A percentile compares a stretch with the other conserved stretches of the same genome.
phyloP scores from a whole-genome alignment of 2,797 vertebrate species.

The Schizopygopsis pylzovi region DNA sequence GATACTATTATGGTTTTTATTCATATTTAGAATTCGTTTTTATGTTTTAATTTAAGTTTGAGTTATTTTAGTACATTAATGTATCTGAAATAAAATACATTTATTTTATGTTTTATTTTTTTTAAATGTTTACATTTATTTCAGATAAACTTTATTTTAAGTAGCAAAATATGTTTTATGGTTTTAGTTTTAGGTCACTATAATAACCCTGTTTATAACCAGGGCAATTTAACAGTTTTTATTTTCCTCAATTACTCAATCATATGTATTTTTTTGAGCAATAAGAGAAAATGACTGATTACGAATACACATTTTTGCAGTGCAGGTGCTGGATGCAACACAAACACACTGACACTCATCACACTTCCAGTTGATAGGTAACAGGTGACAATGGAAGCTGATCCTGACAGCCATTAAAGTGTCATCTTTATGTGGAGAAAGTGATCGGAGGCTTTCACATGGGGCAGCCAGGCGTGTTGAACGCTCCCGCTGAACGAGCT shows the following conservation, averaged over 20 bases:
- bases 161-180: background rate
- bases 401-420: background rate
- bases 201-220: background rate
- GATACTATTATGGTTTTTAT: background rate
- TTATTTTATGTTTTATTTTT: too few relatives aligned
- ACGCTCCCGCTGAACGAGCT: constrained; percentile 15
- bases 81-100: too few relatives aligned
- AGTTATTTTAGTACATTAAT: too few relatives aligned
- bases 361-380: background rate
- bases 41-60: background rate
- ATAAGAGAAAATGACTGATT: background rate
- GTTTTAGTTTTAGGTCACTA: background rate
- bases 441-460: constrained; percentile 1
- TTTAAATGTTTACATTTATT: background rate
- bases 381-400: constrained; percentile 15
- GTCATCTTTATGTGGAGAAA: constrained; percentile 21
- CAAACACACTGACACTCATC: background rate
- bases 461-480: background rate
- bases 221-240: background rate
- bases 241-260: background rate
- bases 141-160: background rate
- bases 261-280: background rate
- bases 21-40: background rate
- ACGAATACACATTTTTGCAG: background rate
- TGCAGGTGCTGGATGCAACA: background rate